Conservation (phyloP, 2,113 vertebrate genomes). For the Myanophis thanlyinensis region DNA sequence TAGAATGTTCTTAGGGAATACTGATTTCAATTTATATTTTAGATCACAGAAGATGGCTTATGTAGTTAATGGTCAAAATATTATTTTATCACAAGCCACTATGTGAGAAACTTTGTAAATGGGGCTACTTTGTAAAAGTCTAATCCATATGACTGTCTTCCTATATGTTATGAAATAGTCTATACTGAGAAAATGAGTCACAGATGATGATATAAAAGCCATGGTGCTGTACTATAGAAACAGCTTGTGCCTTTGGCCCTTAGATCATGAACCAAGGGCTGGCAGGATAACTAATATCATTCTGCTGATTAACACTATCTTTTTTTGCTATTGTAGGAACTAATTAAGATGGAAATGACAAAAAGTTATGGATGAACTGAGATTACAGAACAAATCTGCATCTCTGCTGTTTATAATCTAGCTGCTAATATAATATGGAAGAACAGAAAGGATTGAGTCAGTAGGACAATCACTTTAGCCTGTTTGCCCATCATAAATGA, state of each 20-base stretch:
- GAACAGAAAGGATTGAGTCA: neutral
- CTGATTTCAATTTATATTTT: neutral
- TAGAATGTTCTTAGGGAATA: neutral
- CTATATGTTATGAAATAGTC: neutral
- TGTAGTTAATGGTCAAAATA: neutral
- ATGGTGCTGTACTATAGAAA: neutral
- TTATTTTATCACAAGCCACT: neutral
- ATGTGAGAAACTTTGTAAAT: neutral
- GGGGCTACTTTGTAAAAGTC: neutral
- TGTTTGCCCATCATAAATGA: neutral
- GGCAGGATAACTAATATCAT: neutral
- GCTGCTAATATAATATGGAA: neutral
- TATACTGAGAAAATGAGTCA: neutral
- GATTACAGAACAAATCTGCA: neutral
- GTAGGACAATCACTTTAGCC: neutral
- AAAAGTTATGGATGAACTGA: neutral
- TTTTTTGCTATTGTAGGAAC: neutral
- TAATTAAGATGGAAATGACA: neutral
- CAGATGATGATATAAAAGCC: neutral
- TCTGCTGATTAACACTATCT: neutral
- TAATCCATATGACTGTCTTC: neutral
- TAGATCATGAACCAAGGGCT: neutral
- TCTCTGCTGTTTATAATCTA: neutral
- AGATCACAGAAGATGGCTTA: neutral
- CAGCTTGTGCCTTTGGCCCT: neutral